Conservation (phyloP, 1,140 invertebrate genomes). For the Copidosoma floridanum region DNA sequence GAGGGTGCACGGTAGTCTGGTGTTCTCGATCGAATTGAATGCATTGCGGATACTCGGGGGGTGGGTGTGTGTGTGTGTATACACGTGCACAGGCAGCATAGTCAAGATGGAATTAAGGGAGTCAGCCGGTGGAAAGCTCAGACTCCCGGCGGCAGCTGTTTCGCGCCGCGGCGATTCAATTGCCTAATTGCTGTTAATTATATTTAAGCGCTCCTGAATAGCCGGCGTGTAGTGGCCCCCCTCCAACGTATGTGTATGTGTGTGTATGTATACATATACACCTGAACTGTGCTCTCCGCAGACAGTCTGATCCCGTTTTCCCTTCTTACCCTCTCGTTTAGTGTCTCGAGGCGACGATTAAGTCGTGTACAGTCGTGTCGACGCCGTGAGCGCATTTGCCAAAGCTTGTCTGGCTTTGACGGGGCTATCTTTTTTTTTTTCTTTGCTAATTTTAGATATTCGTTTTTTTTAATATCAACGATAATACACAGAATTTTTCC, state of each 20-base stretch:
- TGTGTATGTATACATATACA: background rate
- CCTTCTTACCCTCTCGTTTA: background rate
- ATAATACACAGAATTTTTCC: too few species aligned
- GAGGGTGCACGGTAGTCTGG: background rate
- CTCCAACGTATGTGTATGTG: background rate
- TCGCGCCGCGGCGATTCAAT: constrained; percentile 15
- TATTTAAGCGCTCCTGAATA: constrained; percentile 17
- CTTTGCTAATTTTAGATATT: too few species aligned
- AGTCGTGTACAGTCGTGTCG: too few species aligned
- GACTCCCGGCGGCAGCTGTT: too few species aligned
- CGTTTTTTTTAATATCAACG: too few species aligned
- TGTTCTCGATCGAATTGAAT: constrained; percentile 8
- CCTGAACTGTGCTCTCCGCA: background rate
- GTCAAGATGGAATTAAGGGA: background rate
- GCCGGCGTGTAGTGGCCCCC: constrained; percentile 2
- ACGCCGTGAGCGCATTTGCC: too few species aligned
- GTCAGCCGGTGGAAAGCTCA: background rate
- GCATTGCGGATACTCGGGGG: background rate
- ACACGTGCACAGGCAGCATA: background rate
- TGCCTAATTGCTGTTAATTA: constrained; percentile 27
- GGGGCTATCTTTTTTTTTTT: too few species aligned
- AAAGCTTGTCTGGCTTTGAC: too few species aligned
- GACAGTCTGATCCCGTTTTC: too few species aligned
- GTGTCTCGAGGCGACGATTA: background rate
- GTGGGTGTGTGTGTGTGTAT: background rate